Evolutionary conservation across 2,888 invertebrate species (phyloP).

Genomic region (Apotomis turbidana): DNA sequence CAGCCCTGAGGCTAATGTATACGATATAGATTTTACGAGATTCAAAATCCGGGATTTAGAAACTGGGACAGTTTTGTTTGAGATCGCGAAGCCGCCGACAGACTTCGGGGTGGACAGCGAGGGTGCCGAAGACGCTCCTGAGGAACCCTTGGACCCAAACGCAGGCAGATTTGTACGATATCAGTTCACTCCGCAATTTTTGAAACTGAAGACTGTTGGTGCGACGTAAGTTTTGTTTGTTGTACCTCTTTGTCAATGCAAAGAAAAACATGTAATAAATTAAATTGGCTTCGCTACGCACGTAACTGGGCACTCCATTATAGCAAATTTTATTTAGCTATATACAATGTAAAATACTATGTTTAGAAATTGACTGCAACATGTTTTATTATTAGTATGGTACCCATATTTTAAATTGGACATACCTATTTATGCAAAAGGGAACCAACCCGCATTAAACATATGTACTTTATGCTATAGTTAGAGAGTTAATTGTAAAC

Average conservation of each 20-base stretch:
- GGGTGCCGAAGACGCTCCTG: constrained; percentile 75
- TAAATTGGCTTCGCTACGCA: too few relatives aligned
- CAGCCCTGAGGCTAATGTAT: constrained; percentile 97
- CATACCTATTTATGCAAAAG: too few relatives aligned
- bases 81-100: constrained; percentile 94
- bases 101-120: constrained; percentile 77
- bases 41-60: constrained; percentile 96
- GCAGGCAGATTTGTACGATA: constrained; percentile 99
- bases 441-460: too few relatives aligned
- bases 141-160: constrained; percentile 90
- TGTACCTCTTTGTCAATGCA: background rate
- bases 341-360: too few relatives aligned
- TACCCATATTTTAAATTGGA: too few relatives aligned
- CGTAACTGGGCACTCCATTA: too few relatives aligned
- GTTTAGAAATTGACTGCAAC: too few relatives aligned
- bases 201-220: constrained; percentile 97
- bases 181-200: constrained; percentile 98
- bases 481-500: too few relatives aligned
- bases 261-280: background rate
- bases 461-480: too few relatives aligned
- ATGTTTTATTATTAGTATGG: too few relatives aligned
- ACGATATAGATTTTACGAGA: constrained; percentile 98
- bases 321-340: too few relatives aligned
- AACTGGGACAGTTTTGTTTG: constrained; percentile 91
- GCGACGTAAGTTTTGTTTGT: constrained; percentile 91